These are phyloP conservation scores for Pteromalus puparum DNA, from an alignment of 1,140 invertebrate species.

Conservation along the genomic window DNA sequence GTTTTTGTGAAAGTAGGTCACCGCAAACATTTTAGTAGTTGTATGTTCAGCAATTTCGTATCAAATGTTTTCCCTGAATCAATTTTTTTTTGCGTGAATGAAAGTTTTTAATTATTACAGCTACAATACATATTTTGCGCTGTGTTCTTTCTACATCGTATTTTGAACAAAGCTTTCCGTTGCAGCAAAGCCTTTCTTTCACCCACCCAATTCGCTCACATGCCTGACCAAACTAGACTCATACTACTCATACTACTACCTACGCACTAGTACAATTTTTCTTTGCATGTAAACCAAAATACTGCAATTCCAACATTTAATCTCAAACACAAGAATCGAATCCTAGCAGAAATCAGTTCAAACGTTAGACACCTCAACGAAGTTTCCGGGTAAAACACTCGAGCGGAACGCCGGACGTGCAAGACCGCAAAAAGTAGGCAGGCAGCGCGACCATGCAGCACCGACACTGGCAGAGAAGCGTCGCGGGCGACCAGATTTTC, in stretches of 20 bases:
- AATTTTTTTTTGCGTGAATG: background rate
- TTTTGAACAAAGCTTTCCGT: too few species aligned
- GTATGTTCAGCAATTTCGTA: background rate
- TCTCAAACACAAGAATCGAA: too few species aligned
- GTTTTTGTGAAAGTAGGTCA: background rate
- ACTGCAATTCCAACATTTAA: background rate
- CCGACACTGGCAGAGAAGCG: background rate
- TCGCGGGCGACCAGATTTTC: constrained; percentile 5
- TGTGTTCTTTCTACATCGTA: too few species aligned
- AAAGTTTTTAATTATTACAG: too few species aligned
- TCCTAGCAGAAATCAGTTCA: background rate
- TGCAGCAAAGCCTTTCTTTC: too few species aligned
- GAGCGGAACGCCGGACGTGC: background rate
- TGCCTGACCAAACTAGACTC: too few species aligned
- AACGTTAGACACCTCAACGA: background rate
- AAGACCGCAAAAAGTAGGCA: background rate
- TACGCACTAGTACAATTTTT: too few species aligned
- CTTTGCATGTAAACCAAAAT: background rate
- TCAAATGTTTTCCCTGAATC: background rate
- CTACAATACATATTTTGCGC: too few species aligned
- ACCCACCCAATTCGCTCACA: too few species aligned
- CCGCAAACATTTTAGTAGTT: background rate
- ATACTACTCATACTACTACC: too few species aligned
- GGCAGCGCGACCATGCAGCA: too few species aligned
- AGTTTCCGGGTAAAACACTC: constrained; percentile 14